These are phyloP conservation scores for Watsonalla cultraria DNA, from an alignment of 2,888 invertebrate genomes.

Conservation along the genomic window DNA sequence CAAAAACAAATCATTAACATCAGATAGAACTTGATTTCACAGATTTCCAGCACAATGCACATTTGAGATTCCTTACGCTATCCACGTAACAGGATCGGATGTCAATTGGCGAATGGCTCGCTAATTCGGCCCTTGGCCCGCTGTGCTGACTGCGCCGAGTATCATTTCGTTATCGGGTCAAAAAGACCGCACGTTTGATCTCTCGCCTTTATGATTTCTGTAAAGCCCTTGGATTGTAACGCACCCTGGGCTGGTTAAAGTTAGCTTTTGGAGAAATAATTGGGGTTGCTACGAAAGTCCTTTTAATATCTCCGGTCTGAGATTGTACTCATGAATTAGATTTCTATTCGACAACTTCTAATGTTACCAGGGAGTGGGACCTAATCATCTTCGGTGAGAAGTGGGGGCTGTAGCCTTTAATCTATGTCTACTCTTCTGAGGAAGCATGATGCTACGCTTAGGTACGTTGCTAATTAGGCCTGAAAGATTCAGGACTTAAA, in stretches of 20 bases:
- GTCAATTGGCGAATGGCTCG: conserved; percentile 12
- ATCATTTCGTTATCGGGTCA: conserved; percentile 53
- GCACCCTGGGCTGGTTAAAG: neutral
- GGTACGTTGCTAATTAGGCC: too few relatives aligned
- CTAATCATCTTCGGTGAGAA: too few relatives aligned
- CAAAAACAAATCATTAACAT: neutral
- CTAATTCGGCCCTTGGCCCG: conserved; percentile 32
- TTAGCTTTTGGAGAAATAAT: neutral
- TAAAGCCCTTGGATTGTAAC: conserved; percentile 25
- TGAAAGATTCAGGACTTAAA: too few relatives aligned
- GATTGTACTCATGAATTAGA: neutral
- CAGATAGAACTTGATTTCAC: neutral
- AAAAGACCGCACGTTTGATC: conserved; percentile 53
- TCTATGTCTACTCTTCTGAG: too few relatives aligned
- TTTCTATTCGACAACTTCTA: too few relatives aligned
- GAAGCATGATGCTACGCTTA: too few relatives aligned
- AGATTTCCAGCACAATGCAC: neutral
- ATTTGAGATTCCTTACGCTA: neutral
- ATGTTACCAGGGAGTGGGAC: too few relatives aligned
- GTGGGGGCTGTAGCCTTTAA: too few relatives aligned
- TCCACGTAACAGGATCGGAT: conserved; percentile 12
- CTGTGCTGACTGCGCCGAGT: conserved; percentile 26
- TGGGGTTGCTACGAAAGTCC: neutral
- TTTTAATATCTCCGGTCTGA: neutral
- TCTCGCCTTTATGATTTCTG: conserved; percentile 51